These are phyloP conservation scores for Planococcus citri DNA, from an alignment of 1,140 invertebrate species.

Conservation along the genomic window DNA sequence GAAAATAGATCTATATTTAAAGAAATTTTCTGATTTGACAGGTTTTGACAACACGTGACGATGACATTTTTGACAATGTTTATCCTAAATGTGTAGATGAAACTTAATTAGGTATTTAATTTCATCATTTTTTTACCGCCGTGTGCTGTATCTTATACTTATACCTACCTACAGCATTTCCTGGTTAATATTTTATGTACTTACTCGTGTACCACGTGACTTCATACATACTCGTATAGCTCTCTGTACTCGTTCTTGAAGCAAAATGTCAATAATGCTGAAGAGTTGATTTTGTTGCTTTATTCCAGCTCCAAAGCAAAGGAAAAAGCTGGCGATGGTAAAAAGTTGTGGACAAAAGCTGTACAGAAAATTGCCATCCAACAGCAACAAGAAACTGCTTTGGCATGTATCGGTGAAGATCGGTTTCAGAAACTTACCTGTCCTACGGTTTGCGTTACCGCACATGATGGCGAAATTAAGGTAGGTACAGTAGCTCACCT, in stretches of 20 bases:
- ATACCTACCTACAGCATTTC: too few relatives aligned
- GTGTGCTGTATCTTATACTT: too few relatives aligned
- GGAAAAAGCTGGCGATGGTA: neutral
- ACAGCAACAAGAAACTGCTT: neutral
- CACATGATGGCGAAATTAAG: neutral
- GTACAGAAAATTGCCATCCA: neutral
- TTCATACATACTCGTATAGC: too few relatives aligned
- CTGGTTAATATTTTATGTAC: too few relatives aligned
- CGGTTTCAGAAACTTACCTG: neutral
- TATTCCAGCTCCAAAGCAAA: neutral
- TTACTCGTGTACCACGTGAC: too few relatives aligned
- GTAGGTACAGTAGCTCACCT: too few relatives aligned
- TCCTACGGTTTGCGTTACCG: neutral
- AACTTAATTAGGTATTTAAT: too few relatives aligned
- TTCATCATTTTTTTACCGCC: too few relatives aligned
- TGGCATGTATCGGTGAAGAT: neutral
- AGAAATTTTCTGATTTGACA: neutral
- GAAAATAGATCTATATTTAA: conserved; percentile 4
- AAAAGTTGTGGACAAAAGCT: neutral
- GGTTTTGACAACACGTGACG: neutral
- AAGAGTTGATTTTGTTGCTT: neutral
- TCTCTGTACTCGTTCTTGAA: too few relatives aligned
- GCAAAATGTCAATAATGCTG: too few relatives aligned
- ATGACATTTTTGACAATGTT: neutral
- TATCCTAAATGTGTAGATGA: neutral